phyloP scores from a whole-genome alignment of 2,888 invertebrate species.

The Lasioglossum leucozonium region DNA sequence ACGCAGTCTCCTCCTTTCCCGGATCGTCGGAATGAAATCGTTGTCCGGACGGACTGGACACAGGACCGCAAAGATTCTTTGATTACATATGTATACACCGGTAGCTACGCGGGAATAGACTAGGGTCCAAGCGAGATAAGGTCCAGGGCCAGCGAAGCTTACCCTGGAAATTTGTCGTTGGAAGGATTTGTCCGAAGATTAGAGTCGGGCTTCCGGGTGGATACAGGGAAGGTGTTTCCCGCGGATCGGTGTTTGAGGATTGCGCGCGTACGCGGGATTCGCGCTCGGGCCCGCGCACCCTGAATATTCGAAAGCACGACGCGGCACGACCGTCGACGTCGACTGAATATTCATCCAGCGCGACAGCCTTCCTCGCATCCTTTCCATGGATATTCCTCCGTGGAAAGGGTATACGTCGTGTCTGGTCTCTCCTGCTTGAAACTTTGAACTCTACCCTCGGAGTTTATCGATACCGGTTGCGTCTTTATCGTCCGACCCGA shows the following conservation, averaged over 20 bases:
- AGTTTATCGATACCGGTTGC: not conserved
- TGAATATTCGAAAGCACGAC: slow-evolving; percentile 44
- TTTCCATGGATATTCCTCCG: slow-evolving; percentile 22
- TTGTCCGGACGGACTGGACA: not conserved
- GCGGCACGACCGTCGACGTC: slow-evolving; percentile 61
- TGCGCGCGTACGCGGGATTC: slow-evolving; percentile 24
- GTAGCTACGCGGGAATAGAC: not conserved
- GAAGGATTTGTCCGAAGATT: not conserved
- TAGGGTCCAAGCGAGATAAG: not conserved
- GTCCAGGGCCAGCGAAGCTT: not conserved
- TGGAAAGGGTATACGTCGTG: not conserved
- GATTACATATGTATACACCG: not conserved
- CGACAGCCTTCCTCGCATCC: slow-evolving; percentile 38
- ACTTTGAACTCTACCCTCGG: not conserved
- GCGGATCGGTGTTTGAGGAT: slow-evolving; percentile 8
- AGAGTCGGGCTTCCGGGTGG: not conserved
- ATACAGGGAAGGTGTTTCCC: not conserved
- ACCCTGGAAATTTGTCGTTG: not conserved
- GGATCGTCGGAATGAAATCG: not conserved
- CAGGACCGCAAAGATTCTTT: not conserved
- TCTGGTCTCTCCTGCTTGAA: not conserved
- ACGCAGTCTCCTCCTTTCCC: not conserved
- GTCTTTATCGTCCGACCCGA: not conserved
- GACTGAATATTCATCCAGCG: slow-evolving; percentile 70
- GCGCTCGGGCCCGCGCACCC: slow-evolving; percentile 15